Base-by-base conservation (phyloP, 2,888 invertebrate species). In the Papilio elwesi region DNA sequence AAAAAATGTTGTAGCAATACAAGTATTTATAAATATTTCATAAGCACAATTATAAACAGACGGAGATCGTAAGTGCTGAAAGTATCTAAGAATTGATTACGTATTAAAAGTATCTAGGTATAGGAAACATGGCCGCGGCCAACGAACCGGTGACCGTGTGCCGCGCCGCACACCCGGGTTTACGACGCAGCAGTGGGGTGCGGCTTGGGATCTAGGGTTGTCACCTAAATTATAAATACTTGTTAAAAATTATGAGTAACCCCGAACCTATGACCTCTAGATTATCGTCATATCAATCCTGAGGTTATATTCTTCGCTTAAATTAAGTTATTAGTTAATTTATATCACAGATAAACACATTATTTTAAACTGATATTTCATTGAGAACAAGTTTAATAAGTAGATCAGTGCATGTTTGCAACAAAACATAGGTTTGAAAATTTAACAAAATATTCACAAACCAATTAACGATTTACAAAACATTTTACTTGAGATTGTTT, bases 1-100 rank as follows among this genome's bases (percentile, higher is more conserved):
- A 26, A 47, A 36, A 47, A 64, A 8, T 48, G 26, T 48, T 48
- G 26, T 48, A 16, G 16, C 64, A 64, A 13, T 48, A 48, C 26
- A 15, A 43, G 48, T 64, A 48, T 64, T 48, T 64, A 48, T 64
- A 64, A 49, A 64, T 49, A 64, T 64, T 64, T 48, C 16, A 48
- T 57, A 26, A 49, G 13, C 49, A 64, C 26, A 13, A 11, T 48
- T 16, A 49, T 64, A 48, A 64, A 64, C 64, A 64, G 43, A 12
- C 64, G 15, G 6, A 47, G 16, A 64, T 16, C 48, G 64, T 48
- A 64, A 13, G 64, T 64, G 48, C 49, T 64, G 48, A 64, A 47
- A 26, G 26, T 64, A 16, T 64, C 15, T 26, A 64, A 16, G 48
- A 15, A 26, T 2, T 64, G 57, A 57, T 57, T 57, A 57, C 55